Base-by-base conservation (phyloP, 2,113 vertebrate genomes). In the Esox niger region DNA sequence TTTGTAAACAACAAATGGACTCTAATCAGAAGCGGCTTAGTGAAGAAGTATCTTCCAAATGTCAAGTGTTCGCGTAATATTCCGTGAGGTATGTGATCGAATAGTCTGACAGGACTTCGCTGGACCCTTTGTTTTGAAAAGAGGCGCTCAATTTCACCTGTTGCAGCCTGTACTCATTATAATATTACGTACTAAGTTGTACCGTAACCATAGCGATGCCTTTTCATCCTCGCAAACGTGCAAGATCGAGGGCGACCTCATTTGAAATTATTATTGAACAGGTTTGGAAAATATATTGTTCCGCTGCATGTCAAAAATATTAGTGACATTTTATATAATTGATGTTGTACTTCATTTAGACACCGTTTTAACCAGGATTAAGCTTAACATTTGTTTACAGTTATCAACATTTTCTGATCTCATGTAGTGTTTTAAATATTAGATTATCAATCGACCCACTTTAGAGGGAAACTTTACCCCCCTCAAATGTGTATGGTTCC, bases 91-190 rank as follows among this genome's bases (percentile, higher is more conserved):
- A 56, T 59, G 55, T 32, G 33, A 26, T 59, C 27, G 20, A 30
- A 13, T n/a, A 8, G 78, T 25, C 71, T 85, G 84, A 84, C 77
- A 74, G 69, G 49, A 69, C 56, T 25, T 56, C 75, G 67, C 33
- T 65, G 43, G 30, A 61, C 61, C 35, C 73, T 66, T 79, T 83
- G 77, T 87, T 87, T 85, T 84, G 75, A 83, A 84, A 75, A 69
- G 73, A 80, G 67, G 64, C 80, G 72, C 79, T 58, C 38, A 54
- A 60, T 62, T 62, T 70, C 81, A 87, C 83, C 84, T 89, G 85
- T 87, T 85, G 79, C 75, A 70, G 74, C 76, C 68, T 35, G 29
- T 77, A 23, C 55, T 79, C 75, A 68, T 79, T 82, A 77, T 52
- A 61, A 61, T 69, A 66, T 74, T 70, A 66, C 63, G 25, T 21